These are phyloP conservation scores for Alligator sinensis DNA, from an alignment of 2,113 vertebrate species.

Conservation along the genomic window DNA sequence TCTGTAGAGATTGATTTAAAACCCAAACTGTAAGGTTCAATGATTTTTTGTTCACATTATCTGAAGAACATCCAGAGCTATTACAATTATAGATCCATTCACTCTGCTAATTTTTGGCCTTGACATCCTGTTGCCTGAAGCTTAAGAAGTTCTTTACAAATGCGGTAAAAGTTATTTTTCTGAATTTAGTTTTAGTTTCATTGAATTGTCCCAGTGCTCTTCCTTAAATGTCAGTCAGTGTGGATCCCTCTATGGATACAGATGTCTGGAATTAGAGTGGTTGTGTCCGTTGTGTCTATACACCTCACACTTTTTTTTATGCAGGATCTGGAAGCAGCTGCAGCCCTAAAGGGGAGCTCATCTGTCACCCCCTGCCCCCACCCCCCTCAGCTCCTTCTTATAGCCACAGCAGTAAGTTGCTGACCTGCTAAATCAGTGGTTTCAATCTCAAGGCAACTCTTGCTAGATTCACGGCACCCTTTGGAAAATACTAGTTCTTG, in stretches of 20 bases:
- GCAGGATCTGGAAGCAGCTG: rapidly evolving
- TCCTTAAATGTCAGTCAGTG: background rate
- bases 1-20: too few species aligned
- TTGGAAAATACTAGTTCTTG: too few species aligned
- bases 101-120: too few species aligned
- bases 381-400: too few species aligned
- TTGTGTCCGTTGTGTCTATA: background rate
- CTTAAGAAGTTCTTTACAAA: background rate
- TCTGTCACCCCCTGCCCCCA: too few species aligned
- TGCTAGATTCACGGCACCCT: too few species aligned
- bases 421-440: too few species aligned
- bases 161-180: background rate
- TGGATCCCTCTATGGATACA: rapidly evolving
- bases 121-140: too few species aligned
- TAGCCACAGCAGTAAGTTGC: too few species aligned
- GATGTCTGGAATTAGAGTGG: background rate
- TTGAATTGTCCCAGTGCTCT: background rate
- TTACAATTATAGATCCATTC: too few species aligned
- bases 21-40: background rate
- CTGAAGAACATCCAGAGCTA: background rate
- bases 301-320: background rate
- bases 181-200: background rate
- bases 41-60: background rate
- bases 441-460: too few species aligned
- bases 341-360: too few species aligned